Conservation (phyloP, 2,113 vertebrate genomes). For the Myiopsitta monachus region DNA sequence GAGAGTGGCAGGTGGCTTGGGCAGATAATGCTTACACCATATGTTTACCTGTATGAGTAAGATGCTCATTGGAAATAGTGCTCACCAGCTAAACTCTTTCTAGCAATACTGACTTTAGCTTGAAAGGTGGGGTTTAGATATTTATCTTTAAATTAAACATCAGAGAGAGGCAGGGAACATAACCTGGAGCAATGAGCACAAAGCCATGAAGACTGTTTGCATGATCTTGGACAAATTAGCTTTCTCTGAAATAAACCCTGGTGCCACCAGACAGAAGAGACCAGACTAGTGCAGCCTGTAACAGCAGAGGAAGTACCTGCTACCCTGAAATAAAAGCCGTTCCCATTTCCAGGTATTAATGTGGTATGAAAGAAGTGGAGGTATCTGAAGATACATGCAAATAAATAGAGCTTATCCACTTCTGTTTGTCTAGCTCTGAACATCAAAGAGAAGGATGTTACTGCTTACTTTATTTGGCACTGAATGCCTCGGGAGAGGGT, state of each 20-base stretch:
- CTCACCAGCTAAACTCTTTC: background rate
- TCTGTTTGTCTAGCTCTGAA: background rate
- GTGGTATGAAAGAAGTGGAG: background rate
- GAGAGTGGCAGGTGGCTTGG: background rate
- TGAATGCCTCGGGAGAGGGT: background rate
- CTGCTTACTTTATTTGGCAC: background rate
- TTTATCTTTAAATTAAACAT: background rate
- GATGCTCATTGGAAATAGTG: background rate
- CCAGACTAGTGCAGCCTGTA: background rate
- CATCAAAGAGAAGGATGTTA: background rate
- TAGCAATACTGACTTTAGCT: background rate
- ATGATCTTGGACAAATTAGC: background rate
- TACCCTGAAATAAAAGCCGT: background rate
- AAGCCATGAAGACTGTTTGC: background rate
- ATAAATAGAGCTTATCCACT: background rate
- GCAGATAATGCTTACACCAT: background rate
- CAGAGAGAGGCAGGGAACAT: background rate
- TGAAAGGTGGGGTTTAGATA: background rate
- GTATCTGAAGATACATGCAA: background rate
- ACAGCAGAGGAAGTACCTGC: background rate
- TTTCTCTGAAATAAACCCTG: background rate
- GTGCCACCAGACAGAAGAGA: background rate
- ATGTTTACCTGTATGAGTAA: background rate
- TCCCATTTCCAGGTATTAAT: background rate
- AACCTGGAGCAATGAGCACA: background rate